A percentile compares a stretch with the other conserved stretches of the same genome.
phyloP scores from a whole-genome alignment of 2,888 invertebrate species.

The Dasysyrphus tricinctus region DNA sequence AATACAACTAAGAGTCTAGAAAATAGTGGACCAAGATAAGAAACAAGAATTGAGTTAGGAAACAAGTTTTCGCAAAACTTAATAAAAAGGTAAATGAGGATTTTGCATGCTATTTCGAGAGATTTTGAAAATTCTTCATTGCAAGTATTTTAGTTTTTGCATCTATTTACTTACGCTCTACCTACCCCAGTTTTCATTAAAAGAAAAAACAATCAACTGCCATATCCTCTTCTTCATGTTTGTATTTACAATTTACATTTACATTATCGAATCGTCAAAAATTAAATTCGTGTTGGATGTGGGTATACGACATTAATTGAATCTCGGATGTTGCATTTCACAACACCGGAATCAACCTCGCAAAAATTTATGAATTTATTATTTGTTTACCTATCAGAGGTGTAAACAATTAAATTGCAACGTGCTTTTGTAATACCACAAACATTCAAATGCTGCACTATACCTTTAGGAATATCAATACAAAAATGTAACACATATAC shows the following conservation, averaged over 20 bases:
- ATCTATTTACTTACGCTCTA: too few species aligned
- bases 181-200: too few species aligned
- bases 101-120: too few species aligned
- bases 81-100: too few species aligned
- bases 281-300: conserved; percentile 58
- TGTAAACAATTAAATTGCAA: conserved; percentile 67
- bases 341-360: neutral
- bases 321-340: neutral
- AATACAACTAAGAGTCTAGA: too few species aligned
- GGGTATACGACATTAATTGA: conserved; percentile 18
- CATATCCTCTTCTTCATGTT: neutral
- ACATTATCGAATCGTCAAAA: conserved; percentile 8
- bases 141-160: too few species aligned
- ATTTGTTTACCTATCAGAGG: conserved; percentile 39
- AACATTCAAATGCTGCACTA: conserved; percentile 26
- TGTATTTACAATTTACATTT: conserved; percentile 23
- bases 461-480: neutral
- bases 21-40: too few species aligned
- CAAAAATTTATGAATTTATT: conserved; percentile 46
- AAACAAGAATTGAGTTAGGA: too few species aligned
- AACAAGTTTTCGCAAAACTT: too few species aligned
- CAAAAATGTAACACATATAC: neutral
- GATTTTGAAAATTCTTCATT: too few species aligned
- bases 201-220: neutral
- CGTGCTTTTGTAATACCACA: conserved; percentile 59